phyloP scores from a whole-genome alignment of 2,113 vertebrate genomes.

The Sander lucioperca region DNA sequence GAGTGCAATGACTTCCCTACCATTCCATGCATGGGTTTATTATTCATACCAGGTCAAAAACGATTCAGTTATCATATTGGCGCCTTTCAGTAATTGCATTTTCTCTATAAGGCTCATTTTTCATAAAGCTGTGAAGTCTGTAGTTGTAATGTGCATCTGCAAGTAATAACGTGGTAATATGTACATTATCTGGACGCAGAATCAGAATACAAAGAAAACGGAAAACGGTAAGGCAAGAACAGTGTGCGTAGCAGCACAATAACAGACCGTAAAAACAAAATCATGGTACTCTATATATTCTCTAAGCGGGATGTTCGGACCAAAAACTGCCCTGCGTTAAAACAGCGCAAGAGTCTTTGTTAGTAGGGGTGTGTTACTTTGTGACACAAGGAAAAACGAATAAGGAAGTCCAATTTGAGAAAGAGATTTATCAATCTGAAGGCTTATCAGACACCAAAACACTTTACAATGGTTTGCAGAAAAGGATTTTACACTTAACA shows the following conservation, averaged over 20 bases:
- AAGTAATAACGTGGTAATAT: conserved; percentile 37
- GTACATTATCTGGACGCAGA: conserved; percentile 1
- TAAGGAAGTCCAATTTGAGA: neutral
- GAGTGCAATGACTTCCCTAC: conserved; percentile 12
- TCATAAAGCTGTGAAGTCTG: conserved; percentile 20
- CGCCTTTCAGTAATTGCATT: conserved; percentile 47
- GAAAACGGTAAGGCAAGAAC: neutral
- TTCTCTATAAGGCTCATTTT: conserved; percentile 36
- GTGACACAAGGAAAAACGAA: neutral
- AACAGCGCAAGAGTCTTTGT: neutral
- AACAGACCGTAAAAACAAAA: neutral
- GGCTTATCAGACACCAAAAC: neutral
- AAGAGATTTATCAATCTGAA: neutral
- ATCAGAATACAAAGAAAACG: conserved; percentile 1
- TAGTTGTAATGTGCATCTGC: conserved; percentile 22
- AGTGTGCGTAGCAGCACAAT: neutral
- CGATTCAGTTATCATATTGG: conserved; percentile 39
- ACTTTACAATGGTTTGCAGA: neutral
- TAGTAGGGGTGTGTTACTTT: neutral
- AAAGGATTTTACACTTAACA: neutral
- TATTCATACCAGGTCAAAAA: conserved; percentile 47
- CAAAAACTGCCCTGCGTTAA: neutral
- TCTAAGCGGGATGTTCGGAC: neutral
- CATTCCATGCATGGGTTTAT: conserved; percentile 28
- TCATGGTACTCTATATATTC: neutral